Conservation (phyloP, 2,113 vertebrate species). For the Spilogale gracilis region DNA sequence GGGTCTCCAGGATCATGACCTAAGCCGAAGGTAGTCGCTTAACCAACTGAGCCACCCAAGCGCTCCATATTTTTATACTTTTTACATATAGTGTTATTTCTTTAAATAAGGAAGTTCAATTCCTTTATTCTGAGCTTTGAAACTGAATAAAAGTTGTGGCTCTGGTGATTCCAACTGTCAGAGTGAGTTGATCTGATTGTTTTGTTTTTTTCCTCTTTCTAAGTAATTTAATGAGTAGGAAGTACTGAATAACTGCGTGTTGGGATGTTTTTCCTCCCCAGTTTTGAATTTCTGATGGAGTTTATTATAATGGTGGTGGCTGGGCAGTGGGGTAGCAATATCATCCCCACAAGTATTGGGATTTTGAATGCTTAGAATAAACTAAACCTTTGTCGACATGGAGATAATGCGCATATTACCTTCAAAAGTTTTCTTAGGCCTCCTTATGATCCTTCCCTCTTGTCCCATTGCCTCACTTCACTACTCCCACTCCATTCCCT, state of each 20-base stretch:
- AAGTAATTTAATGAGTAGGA: neutral
- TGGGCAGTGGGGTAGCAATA: neutral
- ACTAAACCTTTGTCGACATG: neutral
- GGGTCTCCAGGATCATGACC: too few species aligned
- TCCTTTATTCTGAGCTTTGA: neutral
- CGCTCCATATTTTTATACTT: neutral
- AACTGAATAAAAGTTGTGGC: conserved; percentile 17
- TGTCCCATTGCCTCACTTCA: neutral
- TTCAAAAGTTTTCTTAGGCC: neutral
- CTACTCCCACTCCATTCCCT: neutral
- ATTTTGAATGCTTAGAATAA: conserved; percentile 23
- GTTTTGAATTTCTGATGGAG: neutral
- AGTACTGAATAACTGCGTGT: neutral
- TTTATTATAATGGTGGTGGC: neutral
- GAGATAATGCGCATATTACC: neutral
- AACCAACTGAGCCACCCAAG: too few species aligned
- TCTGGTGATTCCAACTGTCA: neutral
- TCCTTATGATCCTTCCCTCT: neutral
- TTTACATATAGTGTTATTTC: neutral
- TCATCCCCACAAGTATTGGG: neutral
- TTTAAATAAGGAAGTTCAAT: conserved; percentile 54
- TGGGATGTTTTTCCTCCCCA: neutral
- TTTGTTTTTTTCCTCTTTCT: neutral
- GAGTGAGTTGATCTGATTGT: neutral
- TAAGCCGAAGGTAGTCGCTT: too few species aligned